Evolutionary conservation across 2,797 vertebrate genomes (phyloP).

Genomic region (Sebastes minor): DNA sequence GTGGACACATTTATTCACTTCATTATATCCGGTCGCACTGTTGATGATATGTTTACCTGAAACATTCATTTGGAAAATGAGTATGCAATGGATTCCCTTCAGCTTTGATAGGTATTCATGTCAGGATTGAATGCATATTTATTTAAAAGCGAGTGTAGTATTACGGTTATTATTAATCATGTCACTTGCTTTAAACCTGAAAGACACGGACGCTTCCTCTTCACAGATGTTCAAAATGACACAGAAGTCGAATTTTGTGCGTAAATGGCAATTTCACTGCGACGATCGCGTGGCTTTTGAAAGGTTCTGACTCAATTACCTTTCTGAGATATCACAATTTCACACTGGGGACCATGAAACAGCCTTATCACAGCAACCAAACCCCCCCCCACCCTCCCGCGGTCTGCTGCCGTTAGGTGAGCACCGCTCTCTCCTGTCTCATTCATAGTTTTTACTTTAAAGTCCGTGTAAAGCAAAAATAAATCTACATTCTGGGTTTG

Average conservation of each 20-base stretch:
- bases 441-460: background rate
- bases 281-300: conserved; percentile 13
- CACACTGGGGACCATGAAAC: conserved; percentile 38
- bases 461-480: background rate
- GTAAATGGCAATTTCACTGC: conserved; percentile 19
- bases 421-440: background rate
- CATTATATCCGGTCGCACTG: conserved; percentile 15
- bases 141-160: background rate
- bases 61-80: background rate
- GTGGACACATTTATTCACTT: conserved; percentile 5
- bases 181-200: background rate
- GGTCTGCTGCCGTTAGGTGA: conserved; percentile 5
- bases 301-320: conserved; percentile 50
- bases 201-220: background rate
- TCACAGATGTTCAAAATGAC: conserved; percentile 16
- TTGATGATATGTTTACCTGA: conserved; percentile 18
- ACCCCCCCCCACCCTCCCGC: background rate
- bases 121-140: background rate
- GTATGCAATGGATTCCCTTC: conserved; percentile 5
- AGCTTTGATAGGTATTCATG: background rate
- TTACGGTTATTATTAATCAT: background rate
- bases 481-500: no score
- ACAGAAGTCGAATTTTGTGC: conserved; percentile 15
- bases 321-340: conserved; percentile 55
- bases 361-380: conserved; percentile 38